Percentiles rank a stretch among this genome's conserved stretches.
Conservation (phyloP, 1,140 invertebrate genomes). For the Trichogramma pretiosum region DNA sequence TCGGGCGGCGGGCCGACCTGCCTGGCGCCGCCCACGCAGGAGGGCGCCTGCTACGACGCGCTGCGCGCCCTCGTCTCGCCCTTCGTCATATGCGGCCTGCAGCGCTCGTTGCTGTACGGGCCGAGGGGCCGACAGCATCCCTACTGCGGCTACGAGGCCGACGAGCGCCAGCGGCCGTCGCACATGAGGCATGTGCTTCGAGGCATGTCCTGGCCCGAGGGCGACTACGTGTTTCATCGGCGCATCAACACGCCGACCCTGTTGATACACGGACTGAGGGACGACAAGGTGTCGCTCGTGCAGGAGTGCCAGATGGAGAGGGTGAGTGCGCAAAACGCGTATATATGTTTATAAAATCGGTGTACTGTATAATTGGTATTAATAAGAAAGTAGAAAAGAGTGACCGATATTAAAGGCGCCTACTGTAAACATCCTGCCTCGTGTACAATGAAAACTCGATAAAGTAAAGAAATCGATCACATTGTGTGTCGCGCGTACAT, state of each 20-base stretch:
- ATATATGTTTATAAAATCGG: too few relatives aligned
- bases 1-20: conserved; percentile 65
- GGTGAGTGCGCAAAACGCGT: conserved; percentile 44
- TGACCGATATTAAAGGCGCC: too few relatives aligned
- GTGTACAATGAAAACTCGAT: too few relatives aligned
- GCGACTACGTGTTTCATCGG: conserved; percentile 61
- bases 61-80: conserved; percentile 44
- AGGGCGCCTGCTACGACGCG: conserved; percentile 45
- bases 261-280: conserved; percentile 60
- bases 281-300: conserved; percentile 59
- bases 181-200: conserved; percentile 52
- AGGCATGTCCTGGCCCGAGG: conserved; percentile 64
- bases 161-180: conserved; percentile 45
- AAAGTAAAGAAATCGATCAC: too few relatives aligned
- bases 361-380: too few relatives aligned
- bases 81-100: conserved; percentile 47
- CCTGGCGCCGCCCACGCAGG: conserved; percentile 50
- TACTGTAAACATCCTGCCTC: too few relatives aligned
- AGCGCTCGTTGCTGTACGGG: conserved; percentile 46
- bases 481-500: too few relatives aligned
- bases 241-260: conserved; percentile 60
- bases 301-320: conserved; percentile 71
- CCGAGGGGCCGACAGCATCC: conserved; percentile 50
- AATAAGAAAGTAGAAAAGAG: too few relatives aligned
- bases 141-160: conserved; percentile 45